Evolutionary conservation across 2,113 vertebrate species (phyloP), one percentile per base, ranked within the genome.

Genomic region (Sebastes schlegelii): DNA sequence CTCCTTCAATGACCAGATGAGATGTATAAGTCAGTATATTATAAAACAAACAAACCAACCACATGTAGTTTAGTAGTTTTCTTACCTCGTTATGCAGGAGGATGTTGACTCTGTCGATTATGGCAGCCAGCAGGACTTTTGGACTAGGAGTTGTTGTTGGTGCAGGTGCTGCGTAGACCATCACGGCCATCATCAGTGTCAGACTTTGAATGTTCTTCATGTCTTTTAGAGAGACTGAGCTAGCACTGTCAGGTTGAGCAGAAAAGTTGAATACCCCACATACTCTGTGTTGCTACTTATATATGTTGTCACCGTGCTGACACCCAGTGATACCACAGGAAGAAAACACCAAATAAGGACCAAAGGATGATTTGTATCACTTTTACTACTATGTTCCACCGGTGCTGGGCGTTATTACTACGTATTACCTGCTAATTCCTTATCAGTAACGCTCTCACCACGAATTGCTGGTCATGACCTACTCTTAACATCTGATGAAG

Each of bases 311-410:
- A 65, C 40, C 23, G 23, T 34, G 4, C 52, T 70, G 19, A 77
- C 79, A 82, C 83, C 46, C 26, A 23, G 23, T 49, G 19, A 58
- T 19, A 68, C 83, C 69, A 80, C 80, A 54, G 45, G 42, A 79
- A 74, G 82, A 83, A 83, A 8, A 34, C n/a, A 45, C 90, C 89
- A 84, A 89, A 92, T 88, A 88, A 79, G 88, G 85, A 43, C 11
- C n/a, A 10, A 7, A 26, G 6, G 46, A 46, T 60, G 81, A 80
- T 55, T 14, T 45, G 0, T 73, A 71, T 89, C 80, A 13, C 2
- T 52, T 61, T 57, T 57, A 43, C 66, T 34, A 79, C 42, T 43
- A 76, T 46, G 9, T 91, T 87, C 78, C 86, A 74, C 13, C 8
- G 10, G 2, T 46, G 17, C 1, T 34, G 2, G 4, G 1, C 43